phyloP scores from a whole-genome alignment of 2,113 vertebrate species.

The Lichenostomus cassidix region DNA sequence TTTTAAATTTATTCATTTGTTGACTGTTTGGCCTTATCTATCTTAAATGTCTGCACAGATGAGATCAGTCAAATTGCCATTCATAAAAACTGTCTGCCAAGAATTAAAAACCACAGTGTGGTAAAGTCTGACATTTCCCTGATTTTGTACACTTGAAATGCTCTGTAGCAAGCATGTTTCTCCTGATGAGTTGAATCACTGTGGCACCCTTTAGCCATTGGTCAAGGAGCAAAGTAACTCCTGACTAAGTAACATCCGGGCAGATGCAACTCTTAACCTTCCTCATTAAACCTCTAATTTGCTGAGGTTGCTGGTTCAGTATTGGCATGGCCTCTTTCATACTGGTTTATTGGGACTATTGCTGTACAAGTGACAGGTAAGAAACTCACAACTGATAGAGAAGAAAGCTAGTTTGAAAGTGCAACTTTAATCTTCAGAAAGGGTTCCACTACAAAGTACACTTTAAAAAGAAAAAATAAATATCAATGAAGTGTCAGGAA shows the following conservation, averaged over 20 bases:
- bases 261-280: background rate
- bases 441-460: background rate
- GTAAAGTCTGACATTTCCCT: background rate
- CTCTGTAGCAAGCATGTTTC: background rate
- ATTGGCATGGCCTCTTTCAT: background rate
- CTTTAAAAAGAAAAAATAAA: background rate
- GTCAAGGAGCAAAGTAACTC: conserved; percentile 16
- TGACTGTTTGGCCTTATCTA: background rate
- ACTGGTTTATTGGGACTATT: background rate
- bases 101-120: background rate
- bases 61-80: background rate
- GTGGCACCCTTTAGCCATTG: background rate
- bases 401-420: background rate
- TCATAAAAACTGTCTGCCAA: background rate
- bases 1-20: background rate
- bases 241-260: background rate
- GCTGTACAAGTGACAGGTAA: background rate
- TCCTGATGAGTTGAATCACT: background rate
- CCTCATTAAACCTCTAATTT: background rate
- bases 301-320: background rate
- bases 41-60: background rate
- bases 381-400: background rate
- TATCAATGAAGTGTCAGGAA: background rate
- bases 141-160: background rate
- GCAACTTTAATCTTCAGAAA: background rate